Conservation (phyloP, 2,888 invertebrate species). For the Lumbricus terrestris region DNA sequence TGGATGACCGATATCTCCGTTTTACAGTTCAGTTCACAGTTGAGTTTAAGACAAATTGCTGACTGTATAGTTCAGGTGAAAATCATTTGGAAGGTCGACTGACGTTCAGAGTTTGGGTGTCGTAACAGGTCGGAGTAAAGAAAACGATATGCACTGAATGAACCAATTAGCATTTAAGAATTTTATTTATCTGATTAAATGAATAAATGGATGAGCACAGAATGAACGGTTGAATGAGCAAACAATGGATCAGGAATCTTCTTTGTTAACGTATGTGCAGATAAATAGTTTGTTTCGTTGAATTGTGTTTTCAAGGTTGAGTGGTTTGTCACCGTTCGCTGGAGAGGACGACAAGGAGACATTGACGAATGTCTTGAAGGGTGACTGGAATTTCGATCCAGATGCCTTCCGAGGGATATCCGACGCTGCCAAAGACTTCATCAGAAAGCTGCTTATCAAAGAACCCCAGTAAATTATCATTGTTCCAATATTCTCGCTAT, state of each 20-base stretch:
- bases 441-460: slow-evolving; percentile 87
- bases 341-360: slow-evolving; percentile 98
- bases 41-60: no score
- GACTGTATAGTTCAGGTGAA: no score
- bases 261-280: background rate
- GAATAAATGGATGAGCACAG: background rate
- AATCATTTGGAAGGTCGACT: no score
- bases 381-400: slow-evolving; percentile 98
- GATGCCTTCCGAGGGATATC: slow-evolving; percentile 92
- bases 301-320: slow-evolving; percentile 70
- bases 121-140: no score
- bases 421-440: slow-evolving; percentile 96
- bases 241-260: background rate
- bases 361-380: slow-evolving; percentile 93
- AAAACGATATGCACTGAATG: background rate
- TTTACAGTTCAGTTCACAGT: no score
- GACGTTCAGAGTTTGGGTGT: no score
- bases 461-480: slow-evolving; percentile 66
- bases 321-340: slow-evolving; percentile 96
- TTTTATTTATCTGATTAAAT: background rate
- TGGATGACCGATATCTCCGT: no score
- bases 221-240: background rate
- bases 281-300: background rate
- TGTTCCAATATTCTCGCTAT: background rate
- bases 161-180: background rate